phyloP scores from a whole-genome alignment of 2,113 vertebrate genomes.

The Callospermophilus lateralis region DNA sequence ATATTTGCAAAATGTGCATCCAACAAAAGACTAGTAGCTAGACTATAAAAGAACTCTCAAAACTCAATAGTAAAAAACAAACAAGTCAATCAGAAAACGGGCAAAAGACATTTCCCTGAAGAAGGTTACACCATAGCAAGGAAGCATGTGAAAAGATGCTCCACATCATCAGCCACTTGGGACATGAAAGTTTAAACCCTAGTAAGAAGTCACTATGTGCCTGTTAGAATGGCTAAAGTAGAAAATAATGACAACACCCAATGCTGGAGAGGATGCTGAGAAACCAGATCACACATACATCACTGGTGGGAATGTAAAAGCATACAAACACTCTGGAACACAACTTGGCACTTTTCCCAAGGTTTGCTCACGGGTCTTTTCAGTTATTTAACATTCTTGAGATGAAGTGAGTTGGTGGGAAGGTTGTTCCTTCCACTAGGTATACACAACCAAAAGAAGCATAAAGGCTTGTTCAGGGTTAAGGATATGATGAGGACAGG shows the following conservation, averaged over 20 bases:
- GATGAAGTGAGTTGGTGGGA: not conserved
- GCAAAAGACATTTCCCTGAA: not conserved
- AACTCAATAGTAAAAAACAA: not conserved
- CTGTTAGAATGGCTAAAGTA: not conserved
- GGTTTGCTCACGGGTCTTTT: not conserved
- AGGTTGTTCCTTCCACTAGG: not conserved
- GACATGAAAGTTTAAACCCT: not conserved
- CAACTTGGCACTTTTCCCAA: not conserved
- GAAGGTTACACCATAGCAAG: not conserved
- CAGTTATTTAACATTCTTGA: not conserved
- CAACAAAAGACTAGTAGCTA: conserved; percentile 3
- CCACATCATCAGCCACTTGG: not conserved
- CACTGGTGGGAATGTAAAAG: not conserved
- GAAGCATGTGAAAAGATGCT: not conserved
- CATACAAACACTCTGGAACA: not conserved
- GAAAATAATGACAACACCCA: not conserved
- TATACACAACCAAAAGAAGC: not conserved
- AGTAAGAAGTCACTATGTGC: not conserved
- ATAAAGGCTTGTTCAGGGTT: not conserved
- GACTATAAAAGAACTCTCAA: not conserved
- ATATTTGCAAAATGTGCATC: not conserved
- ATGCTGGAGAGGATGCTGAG: not conserved
- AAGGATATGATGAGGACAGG: not conserved
- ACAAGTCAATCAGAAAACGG: not conserved
- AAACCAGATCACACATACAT: not conserved